These are phyloP conservation scores for Orchestes rusci DNA, from an alignment of 2,888 invertebrate genomes.

Conservation along the genomic window DNA sequence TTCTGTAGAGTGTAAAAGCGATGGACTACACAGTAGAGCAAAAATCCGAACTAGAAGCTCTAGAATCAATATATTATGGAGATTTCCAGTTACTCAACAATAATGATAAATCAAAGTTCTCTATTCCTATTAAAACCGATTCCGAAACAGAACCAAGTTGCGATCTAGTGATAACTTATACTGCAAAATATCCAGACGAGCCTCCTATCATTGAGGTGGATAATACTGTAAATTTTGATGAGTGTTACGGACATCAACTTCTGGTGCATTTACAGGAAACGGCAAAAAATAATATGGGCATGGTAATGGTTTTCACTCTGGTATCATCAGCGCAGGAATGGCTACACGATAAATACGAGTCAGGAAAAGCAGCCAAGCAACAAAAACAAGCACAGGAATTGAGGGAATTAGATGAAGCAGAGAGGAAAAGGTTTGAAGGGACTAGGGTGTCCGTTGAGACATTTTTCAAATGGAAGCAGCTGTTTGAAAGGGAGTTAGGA, in stretches of 20 bases:
- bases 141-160: conserved; percentile 61
- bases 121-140: conserved; percentile 77
- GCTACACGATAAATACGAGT: conserved; percentile 81
- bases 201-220: conserved; percentile 73
- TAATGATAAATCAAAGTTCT: conserved; percentile 65
- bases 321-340: conserved; percentile 92
- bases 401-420: conserved; percentile 78
- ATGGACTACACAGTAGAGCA: conserved; percentile 92
- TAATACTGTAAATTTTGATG: conserved; percentile 68
- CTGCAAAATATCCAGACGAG: conserved; percentile 84
- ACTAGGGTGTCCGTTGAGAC: conserved; percentile 93
- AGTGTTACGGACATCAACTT: conserved; percentile 57
- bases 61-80: conserved; percentile 91
- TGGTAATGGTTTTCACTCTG: conserved; percentile 95
- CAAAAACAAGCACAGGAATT: conserved; percentile 61
- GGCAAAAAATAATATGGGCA: conserved; percentile 81
- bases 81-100: conserved; percentile 77
- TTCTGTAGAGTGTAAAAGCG: no score
- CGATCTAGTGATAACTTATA: conserved; percentile 74
- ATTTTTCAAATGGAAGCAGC: conserved; percentile 88
- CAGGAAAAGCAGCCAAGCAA: conserved; percentile 62
- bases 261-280: conserved; percentile 59
- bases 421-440: conserved; percentile 90
- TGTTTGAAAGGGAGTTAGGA: conserved; percentile 86
- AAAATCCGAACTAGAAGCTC: conserved; percentile 82